Percentiles rank a stretch among this genome's conserved stretches.
Conservation (phyloP, 1,140 invertebrate genomes). For the Lepidurus couesii region DNA sequence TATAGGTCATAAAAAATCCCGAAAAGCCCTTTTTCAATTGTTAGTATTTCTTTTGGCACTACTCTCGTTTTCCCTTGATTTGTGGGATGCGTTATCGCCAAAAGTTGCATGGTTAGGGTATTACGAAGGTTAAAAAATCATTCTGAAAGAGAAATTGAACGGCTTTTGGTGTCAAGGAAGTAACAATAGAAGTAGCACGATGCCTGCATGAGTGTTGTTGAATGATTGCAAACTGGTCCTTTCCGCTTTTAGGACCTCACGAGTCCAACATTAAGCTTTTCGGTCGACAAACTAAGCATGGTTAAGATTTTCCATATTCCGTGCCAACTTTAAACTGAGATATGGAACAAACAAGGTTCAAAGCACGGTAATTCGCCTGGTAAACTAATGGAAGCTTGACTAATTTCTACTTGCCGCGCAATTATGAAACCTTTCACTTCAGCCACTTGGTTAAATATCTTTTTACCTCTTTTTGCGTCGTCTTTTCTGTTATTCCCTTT, state of each 20-base stretch:
- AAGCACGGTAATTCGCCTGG: not conserved
- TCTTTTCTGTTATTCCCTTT: not conserved
- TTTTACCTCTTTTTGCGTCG: not conserved
- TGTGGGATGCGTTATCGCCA: no score
- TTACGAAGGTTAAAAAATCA: not conserved
- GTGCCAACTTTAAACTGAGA: not conserved
- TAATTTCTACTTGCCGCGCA: not conserved
- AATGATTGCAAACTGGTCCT: not conserved
- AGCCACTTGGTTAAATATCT: not conserved
- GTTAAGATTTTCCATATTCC: no score
- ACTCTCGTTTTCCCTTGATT: not conserved
- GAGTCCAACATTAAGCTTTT: not conserved
- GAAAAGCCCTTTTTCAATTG: not conserved
- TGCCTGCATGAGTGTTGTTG: not conserved
- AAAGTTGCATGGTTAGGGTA: not conserved
- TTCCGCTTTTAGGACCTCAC: not conserved
- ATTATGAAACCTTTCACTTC: conserved; percentile 1
- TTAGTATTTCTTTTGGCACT: not conserved
- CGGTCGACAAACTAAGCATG: no score
- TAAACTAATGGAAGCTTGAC: not conserved
- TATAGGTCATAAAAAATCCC: not conserved
- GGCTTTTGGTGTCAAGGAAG: conserved; percentile 7
- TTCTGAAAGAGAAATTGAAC: not conserved
- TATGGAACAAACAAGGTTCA: not conserved
- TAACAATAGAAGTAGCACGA: conserved; percentile 1